A percentile compares a stretch with the other conserved stretches of the same genome.
phyloP scores from a whole-genome alignment of 2,888 invertebrate genomes.

The Caenorhabditis sp. region DNA sequence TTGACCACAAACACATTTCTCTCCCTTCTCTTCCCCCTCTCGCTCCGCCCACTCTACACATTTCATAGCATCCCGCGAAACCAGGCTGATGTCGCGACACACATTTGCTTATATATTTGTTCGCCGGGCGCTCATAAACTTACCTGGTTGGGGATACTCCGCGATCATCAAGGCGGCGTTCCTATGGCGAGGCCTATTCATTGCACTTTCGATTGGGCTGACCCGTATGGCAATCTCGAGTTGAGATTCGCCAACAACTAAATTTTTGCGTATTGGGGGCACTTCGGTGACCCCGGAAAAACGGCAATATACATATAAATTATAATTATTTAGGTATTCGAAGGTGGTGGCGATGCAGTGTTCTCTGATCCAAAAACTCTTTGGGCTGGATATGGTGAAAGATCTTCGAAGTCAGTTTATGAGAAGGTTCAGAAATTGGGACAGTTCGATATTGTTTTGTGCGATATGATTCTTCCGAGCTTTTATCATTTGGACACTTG shows the following conservation, averaged over 20 bases:
- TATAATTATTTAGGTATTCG: conserved; percentile 39
- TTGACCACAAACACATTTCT: background rate
- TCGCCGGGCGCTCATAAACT: background rate
- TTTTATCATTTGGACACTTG: conserved; percentile 71
- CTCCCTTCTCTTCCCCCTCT: background rate
- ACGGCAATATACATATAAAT: background rate
- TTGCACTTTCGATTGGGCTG: background rate
- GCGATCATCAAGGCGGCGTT: conserved; percentile 1
- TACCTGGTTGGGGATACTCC: background rate
- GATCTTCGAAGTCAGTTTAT: conserved; percentile 65
- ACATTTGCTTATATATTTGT: background rate
- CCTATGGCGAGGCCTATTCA: conserved; percentile 1
- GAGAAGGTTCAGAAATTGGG: conserved; percentile 58
- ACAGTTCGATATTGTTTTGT: conserved; percentile 62
- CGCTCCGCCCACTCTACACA: background rate
- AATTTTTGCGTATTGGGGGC: background rate
- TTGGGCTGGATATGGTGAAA: conserved; percentile 69
- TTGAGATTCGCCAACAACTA: conserved; percentile 1
- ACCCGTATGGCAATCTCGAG: background rate
- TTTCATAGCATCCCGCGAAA: background rate
- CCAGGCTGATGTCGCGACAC: background rate
- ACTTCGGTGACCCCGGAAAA: background rate
- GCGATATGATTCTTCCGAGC: conserved; percentile 62
- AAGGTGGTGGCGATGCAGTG: conserved; percentile 71
- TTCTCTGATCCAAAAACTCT: conserved; percentile 65